Evolutionary conservation across 2,888 invertebrate genomes (phyloP).

Genomic region (Pseudoips prasinana): DNA sequence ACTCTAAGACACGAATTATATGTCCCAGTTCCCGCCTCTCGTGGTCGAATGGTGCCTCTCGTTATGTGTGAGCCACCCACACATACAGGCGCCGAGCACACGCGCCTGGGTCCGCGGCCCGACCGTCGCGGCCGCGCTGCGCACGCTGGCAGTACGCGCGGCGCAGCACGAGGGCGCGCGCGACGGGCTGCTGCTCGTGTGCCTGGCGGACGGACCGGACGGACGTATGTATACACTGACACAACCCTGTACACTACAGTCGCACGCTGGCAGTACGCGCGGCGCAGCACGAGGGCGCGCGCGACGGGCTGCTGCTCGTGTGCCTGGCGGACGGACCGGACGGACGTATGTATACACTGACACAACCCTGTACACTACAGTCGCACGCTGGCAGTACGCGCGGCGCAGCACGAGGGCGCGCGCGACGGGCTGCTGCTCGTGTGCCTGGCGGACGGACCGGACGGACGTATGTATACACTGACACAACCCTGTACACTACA

Average conservation of each 20-base stretch:
- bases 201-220: conserved; percentile 23
- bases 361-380: background rate
- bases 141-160: conserved; percentile 55
- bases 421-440: background rate
- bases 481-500: background rate
- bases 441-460: conserved; percentile 1
- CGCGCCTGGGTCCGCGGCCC: conserved; percentile 68
- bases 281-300: background rate
- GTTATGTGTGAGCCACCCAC: conserved; percentile 64
- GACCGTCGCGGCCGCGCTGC: conserved; percentile 2
- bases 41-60: conserved; percentile 64
- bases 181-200: conserved; percentile 30
- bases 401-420: background rate
- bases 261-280: background rate
- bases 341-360: background rate
- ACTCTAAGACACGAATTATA: no score
- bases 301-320: background rate
- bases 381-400: background rate
- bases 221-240: conserved; percentile 24
- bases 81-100: conserved; percentile 52
- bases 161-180: conserved; percentile 6
- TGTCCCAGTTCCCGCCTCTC: conserved; percentile 49
- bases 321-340: background rate
- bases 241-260: background rate
- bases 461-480: background rate